phyloP scores from a whole-genome alignment of 2,113 vertebrate species.

The Dasyurus viverrinus region DNA sequence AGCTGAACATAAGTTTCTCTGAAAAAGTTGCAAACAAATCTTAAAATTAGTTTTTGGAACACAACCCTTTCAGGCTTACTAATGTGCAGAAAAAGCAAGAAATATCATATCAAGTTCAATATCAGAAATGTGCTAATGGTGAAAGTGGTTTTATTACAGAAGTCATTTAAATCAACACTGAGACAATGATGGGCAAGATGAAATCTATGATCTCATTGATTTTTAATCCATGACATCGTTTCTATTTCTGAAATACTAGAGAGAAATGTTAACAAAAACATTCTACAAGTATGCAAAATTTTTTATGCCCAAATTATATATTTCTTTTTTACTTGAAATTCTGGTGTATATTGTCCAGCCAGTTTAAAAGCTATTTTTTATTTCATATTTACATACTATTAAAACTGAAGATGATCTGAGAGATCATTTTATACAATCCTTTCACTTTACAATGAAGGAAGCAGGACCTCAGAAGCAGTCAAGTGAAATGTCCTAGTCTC shows the following conservation, averaged over 20 bases:
- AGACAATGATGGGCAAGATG: constrained; percentile 19
- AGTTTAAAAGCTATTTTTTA: background rate
- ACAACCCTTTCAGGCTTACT: background rate
- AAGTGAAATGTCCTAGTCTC: background rate
- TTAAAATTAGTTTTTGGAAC: constrained; percentile 34
- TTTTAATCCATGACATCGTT: constrained; percentile 10
- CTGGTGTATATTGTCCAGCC: background rate
- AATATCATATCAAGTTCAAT: background rate
- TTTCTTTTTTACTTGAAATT: constrained; percentile 28
- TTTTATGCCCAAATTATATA: constrained; percentile 1
- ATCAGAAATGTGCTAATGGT: constrained; percentile 19
- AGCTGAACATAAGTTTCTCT: background rate
- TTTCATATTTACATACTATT: background rate
- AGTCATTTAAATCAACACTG: background rate
- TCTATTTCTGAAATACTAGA: constrained; percentile 33
- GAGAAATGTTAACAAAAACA: background rate
- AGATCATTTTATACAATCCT: background rate
- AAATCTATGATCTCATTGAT: constrained; percentile 2
- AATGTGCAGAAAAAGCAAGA: background rate
- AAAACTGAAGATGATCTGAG: background rate
- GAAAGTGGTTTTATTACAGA: constrained; percentile 22
- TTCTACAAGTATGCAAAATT: constrained; percentile 23
- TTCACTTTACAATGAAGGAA: background rate
- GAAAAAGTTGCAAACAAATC: constrained; percentile 31
- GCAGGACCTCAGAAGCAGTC: background rate